Evolutionary conservation across 1,140 invertebrate species (phyloP).

Genomic region (Euborellia annulipes): DNA sequence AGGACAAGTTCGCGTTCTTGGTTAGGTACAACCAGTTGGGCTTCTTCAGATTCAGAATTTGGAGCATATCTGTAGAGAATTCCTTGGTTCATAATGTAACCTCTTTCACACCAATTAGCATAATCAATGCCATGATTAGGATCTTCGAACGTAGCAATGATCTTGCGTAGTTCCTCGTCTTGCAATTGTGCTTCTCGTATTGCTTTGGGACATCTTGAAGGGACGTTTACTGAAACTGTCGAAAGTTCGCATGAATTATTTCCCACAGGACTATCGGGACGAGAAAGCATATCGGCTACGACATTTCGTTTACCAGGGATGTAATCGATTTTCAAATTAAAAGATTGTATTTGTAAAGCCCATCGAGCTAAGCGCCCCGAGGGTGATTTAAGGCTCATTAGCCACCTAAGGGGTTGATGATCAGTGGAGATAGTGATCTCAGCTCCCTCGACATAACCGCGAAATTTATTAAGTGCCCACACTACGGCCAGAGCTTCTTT

Average conservation of each 20-base stretch:
- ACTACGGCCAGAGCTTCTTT: conserved; percentile 26
- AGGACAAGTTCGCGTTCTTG: conserved; percentile 12
- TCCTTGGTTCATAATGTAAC: conserved; percentile 18
- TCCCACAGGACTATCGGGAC: neutral
- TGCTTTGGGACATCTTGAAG: conserved; percentile 7
- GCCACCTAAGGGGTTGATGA: conserved; percentile 23
- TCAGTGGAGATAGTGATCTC: conserved; percentile 26
- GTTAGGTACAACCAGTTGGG: conserved; percentile 16
- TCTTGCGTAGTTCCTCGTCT: conserved; percentile 16
- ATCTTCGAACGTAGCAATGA: conserved; percentile 15
- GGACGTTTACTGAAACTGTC: conserved; percentile 12
- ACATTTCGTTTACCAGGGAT: neutral
- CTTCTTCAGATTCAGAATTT: conserved; percentile 16
- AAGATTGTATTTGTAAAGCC: conserved; percentile 8
- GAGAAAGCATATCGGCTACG: neutral
- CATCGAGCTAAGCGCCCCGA: conserved; percentile 21
- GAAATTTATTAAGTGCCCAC: conserved; percentile 28
- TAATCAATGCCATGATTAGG: conserved; percentile 1
- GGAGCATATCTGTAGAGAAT: conserved; percentile 15
- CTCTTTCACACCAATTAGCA: conserved; percentile 12
- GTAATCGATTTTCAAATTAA: conserved; percentile 1
- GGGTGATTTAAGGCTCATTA: conserved; percentile 21
- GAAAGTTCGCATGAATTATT: neutral
- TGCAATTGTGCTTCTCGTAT: conserved; percentile 16
- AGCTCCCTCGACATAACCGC: conserved; percentile 26